Evolutionary conservation across 1,140 invertebrate genomes (phyloP), one percentile per base, ranked within the genome.

Genomic region (Araneus ventricosus): DNA sequence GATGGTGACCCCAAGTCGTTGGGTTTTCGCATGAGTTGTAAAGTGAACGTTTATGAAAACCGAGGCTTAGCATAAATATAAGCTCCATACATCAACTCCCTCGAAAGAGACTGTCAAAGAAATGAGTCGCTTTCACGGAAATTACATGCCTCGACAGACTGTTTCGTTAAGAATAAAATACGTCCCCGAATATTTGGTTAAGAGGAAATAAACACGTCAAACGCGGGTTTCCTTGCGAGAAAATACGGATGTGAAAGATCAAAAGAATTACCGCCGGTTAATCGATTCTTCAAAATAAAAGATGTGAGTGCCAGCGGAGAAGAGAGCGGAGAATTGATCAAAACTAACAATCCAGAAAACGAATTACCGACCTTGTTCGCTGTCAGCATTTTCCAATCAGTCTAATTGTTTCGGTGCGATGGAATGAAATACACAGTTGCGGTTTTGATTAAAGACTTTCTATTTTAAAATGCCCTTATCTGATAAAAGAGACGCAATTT

Each of bases 321-420:
- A 34, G 30, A 30, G 59, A 61, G 20, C 20, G 17, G 67, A 14
- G 27, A 20, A 75, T 75, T 75, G 70, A 75, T 75, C 70, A 75
- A 75, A 75, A 75, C 67, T 75, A 75, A 75, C 70, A 75, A 75
- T 37, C 70, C 34, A 20, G 70, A 75, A 75, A 75, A 75, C 34
- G 70, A 75, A 75, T 75, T 75, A 75, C 70, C 70, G 30, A 37
- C 70, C 70, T 34, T 75, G 70, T 75, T 75, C 30, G 70, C 70
- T 75, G 70, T 75, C 70, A 75, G 70, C 70, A 75, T 37, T 75
- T 75, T 75, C 70, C 70, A 75, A 75, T 75, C 70, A 75, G 70
- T 75, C 70, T 75, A 75, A 75, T 75, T 75, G 70, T 37, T 75
- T 75, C 30, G 17, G 70, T 75, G 70, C 20, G 70, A 75, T 37